Evolutionary conservation across 2,113 vertebrate species (phyloP).

Genomic region (Myotis yumanensis): DNA sequence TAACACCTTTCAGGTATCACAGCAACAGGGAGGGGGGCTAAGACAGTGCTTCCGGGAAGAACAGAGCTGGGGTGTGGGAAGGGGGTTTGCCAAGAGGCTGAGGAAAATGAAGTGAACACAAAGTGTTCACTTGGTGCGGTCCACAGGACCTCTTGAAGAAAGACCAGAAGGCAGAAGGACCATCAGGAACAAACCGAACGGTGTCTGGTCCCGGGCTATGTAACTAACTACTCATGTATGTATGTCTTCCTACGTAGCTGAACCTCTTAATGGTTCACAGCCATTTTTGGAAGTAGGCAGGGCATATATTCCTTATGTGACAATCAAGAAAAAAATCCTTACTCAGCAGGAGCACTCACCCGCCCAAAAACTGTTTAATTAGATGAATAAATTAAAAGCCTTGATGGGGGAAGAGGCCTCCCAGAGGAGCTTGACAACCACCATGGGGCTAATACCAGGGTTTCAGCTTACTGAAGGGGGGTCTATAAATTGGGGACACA

Average conservation of each 20-base stretch:
- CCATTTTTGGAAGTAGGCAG: neutral
- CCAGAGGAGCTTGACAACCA: neutral
- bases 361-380: neutral
- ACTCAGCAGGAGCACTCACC: neutral
- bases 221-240: neutral
- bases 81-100: neutral
- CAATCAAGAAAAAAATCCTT: conserved; percentile 14
- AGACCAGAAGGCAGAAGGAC: neutral
- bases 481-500: neutral
- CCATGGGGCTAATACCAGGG: neutral
- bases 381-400: conserved; percentile 7
- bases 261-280: neutral
- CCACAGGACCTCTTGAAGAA: neutral
- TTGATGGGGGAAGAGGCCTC: neutral
- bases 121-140: neutral
- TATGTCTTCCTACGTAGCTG: neutral
- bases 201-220: neutral
- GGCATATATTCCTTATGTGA: neutral
- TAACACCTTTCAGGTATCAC: conserved; percentile 33
- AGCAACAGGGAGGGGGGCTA: neutral
- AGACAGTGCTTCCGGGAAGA: neutral
- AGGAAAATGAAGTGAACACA: neutral
- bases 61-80: neutral
- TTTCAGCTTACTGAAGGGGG: neutral
- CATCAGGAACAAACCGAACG: neutral